Evolutionary conservation across 2,797 vertebrate genomes (phyloP).

Genomic region (Argentina silus): DNA sequence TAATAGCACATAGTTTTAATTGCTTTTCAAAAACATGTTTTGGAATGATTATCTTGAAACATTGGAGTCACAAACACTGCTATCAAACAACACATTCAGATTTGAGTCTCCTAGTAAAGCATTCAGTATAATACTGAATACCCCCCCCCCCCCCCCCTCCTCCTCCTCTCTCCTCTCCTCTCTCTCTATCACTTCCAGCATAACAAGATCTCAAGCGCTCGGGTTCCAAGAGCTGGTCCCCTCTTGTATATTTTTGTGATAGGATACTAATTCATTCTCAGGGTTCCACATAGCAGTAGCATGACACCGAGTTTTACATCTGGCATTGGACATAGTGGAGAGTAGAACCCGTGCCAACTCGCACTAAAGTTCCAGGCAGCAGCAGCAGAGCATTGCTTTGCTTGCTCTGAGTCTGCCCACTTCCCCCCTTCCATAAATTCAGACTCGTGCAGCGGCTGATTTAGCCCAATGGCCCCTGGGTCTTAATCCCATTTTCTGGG

Average conservation of each 20-base stretch:
- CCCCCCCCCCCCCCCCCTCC: neutral
- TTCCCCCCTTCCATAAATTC: neutral
- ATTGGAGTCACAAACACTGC: too few species aligned
- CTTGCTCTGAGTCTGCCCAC: too few species aligned
- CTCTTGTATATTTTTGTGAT: constrained; percentile 78
- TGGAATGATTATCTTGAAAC: too few species aligned
- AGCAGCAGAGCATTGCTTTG: neutral
- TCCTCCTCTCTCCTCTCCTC: constrained; percentile 22
- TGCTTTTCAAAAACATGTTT: too few species aligned
- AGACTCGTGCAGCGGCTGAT: constrained; percentile 28
- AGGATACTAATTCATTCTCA: constrained; percentile 74
- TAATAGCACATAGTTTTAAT: too few species aligned
- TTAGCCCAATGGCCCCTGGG: constrained; percentile 41
- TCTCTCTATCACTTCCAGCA: constrained; percentile 66
- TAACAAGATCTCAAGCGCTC: constrained; percentile 68
- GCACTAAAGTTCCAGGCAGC: constrained; percentile 58
- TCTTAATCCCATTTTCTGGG: constrained; percentile 42
- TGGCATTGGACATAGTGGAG: constrained; percentile 63
- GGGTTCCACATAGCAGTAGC: constrained; percentile 70
- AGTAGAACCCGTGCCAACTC: constrained; percentile 65
- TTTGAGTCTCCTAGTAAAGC: too few species aligned
- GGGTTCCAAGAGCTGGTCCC: constrained; percentile 69
- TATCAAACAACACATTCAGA: too few species aligned
- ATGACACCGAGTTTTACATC: constrained; percentile 74
- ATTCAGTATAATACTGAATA: too few species aligned